phyloP scores from a whole-genome alignment of 1,140 invertebrate genomes.

The Manduca sexta region DNA sequence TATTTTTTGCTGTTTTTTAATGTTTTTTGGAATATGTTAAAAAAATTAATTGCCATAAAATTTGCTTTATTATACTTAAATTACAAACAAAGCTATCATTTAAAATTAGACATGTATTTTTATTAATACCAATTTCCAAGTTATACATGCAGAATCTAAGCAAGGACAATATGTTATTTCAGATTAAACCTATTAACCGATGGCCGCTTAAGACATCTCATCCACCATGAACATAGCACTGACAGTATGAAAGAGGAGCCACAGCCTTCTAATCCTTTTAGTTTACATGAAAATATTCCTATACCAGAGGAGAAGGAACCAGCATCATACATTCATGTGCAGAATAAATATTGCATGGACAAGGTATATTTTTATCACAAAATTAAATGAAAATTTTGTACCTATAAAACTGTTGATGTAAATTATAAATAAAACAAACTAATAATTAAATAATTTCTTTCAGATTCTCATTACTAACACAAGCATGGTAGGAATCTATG shows the following conservation, averaged over 20 bases:
- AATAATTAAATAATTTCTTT: slow-evolving; percentile 14
- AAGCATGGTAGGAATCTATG: slow-evolving; percentile 75
- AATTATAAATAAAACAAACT: too few relatives aligned
- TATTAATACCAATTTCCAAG: too few relatives aligned
- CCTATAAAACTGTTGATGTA: too few relatives aligned
- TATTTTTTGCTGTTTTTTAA: too few relatives aligned
- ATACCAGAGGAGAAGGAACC: slow-evolving; percentile 70
- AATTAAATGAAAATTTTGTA: too few relatives aligned
- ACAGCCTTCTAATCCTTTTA: slow-evolving; percentile 38
- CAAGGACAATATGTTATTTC: too few relatives aligned
- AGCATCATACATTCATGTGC: slow-evolving; percentile 80
- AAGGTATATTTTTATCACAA: slow-evolving; percentile 73
- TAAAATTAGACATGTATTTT: too few relatives aligned
- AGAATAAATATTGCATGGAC: slow-evolving; percentile 85
- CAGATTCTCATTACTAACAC: slow-evolving; percentile 57
- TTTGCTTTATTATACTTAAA: too few relatives aligned
- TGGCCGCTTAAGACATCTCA: slow-evolving; percentile 82
- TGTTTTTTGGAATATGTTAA: too few relatives aligned
- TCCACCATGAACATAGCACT: slow-evolving; percentile 72
- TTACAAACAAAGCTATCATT: too few relatives aligned
- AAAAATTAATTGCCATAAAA: too few relatives aligned
- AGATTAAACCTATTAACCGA: slow-evolving; percentile 78
- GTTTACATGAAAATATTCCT: slow-evolving; percentile 47
- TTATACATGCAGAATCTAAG: too few relatives aligned
- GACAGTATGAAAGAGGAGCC: slow-evolving; percentile 72